Percentiles rank a stretch among this genome's conserved stretches.
Evolutionary conservation across 2,888 invertebrate genomes (phyloP).

Genomic region (Acrocyrtus sp.): DNA sequence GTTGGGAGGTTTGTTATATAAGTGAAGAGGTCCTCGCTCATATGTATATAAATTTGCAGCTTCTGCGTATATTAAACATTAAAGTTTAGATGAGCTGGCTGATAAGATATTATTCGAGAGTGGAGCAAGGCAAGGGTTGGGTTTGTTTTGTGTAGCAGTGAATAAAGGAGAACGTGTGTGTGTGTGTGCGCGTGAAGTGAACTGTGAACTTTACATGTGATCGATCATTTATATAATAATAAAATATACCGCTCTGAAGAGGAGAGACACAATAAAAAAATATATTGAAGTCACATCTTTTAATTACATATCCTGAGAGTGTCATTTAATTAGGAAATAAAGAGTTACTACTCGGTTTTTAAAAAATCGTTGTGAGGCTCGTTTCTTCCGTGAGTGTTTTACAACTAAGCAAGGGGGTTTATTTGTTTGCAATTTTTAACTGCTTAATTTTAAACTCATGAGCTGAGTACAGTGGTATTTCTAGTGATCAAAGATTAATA

Average conservation of each 20-base stretch:
- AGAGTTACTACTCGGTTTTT: too few species aligned
- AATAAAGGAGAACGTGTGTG: not conserved
- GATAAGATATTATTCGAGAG: not conserved
- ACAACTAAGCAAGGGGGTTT: too few species aligned
- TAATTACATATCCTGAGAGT: not conserved
- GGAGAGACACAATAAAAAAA: too few species aligned
- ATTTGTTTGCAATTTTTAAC: too few species aligned
- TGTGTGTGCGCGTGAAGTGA: too few species aligned
- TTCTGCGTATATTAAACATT: not conserved
- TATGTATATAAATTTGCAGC: not conserved
- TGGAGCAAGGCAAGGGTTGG: not conserved
- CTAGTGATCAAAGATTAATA: too few species aligned
- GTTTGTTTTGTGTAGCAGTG: not conserved
- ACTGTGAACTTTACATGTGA: not conserved
- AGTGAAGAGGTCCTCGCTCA: not conserved
- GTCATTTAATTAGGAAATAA: not conserved
- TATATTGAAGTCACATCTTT: not conserved
- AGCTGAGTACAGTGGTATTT: too few species aligned
- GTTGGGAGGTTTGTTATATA: too few species aligned
- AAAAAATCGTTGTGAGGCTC: too few species aligned
- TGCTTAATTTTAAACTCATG: too few species aligned
- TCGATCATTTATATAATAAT: not conserved
- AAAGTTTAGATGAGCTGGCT: not conserved
- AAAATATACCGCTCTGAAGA: too few species aligned
- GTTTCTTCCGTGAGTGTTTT: too few species aligned